These are phyloP conservation scores for Euura lappo DNA, from an alignment of 1,140 invertebrate genomes.

Conservation along the genomic window DNA sequence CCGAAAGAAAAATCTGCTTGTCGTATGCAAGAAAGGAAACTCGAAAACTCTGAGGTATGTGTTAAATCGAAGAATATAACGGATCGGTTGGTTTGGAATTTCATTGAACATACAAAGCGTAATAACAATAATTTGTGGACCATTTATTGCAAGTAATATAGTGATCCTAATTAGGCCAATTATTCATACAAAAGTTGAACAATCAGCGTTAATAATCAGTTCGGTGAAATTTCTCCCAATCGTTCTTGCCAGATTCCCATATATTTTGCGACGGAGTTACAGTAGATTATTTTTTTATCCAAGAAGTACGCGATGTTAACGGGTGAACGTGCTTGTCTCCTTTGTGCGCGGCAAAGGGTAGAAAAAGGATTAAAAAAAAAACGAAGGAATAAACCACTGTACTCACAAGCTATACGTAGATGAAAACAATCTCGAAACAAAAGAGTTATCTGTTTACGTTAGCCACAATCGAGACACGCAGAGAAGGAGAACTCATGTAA, in stretches of 20 bases:
- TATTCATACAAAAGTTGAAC: neutral
- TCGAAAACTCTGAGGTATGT: too few species aligned
- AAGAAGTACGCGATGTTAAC: neutral
- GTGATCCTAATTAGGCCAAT: neutral
- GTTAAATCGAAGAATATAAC: too few species aligned
- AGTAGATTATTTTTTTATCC: neutral
- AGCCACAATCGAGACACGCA: constrained; percentile 41
- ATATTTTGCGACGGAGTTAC: too few species aligned
- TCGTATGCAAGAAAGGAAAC: too few species aligned
- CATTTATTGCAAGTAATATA: too few species aligned
- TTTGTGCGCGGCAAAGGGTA: constrained; percentile 6
- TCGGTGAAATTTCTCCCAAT: neutral
- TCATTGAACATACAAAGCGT: too few species aligned
- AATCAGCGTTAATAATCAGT: neutral
- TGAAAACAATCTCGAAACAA: constrained; percentile 17
- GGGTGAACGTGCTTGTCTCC: neutral
- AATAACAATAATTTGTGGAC: too few species aligned
- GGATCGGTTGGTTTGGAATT: too few species aligned
- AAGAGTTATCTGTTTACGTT: constrained; percentile 28
- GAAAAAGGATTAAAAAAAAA: constrained; percentile 26
- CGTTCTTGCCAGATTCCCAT: too few species aligned
- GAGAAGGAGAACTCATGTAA: constrained; percentile 27
- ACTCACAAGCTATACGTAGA: neutral
- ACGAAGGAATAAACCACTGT: neutral
- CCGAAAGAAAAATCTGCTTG: too few species aligned